These are phyloP conservation scores for Abrostola tripartita DNA, from an alignment of 2,888 invertebrate genomes.

Conservation along the genomic window DNA sequence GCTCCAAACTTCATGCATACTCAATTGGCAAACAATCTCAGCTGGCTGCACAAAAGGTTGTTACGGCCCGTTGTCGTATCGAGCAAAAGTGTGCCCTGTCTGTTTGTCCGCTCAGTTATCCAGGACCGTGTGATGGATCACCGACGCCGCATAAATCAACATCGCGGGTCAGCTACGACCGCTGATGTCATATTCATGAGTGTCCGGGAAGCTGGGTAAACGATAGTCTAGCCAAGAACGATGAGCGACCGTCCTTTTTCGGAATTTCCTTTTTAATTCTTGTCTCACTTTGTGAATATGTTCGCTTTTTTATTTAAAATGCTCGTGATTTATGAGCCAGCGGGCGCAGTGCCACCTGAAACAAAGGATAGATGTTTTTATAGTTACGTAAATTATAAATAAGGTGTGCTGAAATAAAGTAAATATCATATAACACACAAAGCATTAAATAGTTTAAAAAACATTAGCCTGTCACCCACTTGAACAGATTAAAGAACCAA, in stretches of 20 bases:
- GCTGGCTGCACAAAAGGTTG: conserved; percentile 59
- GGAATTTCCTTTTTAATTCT: conserved; percentile 71
- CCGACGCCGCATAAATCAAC: conserved; percentile 78
- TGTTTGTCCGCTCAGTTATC: conserved; percentile 61
- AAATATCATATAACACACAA: no score
- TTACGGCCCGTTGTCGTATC: conserved; percentile 56
- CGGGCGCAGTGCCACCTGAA: conserved; percentile 68
- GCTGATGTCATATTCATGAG: conserved; percentile 86
- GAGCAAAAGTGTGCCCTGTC: conserved; percentile 63
- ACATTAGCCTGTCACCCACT: not conserved
- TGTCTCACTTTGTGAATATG: conserved; percentile 61
- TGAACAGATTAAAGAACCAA: not conserved
- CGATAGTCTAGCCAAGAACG: conserved; percentile 65
- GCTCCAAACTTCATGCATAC: conserved; percentile 71
- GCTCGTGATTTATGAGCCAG: conserved; percentile 68
- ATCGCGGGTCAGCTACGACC: conserved; percentile 71
- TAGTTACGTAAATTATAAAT: conserved; percentile 38
- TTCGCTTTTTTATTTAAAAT: conserved; percentile 63
- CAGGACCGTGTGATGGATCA: conserved; percentile 76
- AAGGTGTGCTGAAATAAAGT: conserved; percentile 28
- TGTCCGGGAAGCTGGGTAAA: conserved; percentile 63
- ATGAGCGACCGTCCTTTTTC: conserved; percentile 65
- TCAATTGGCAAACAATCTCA: conserved; percentile 69
- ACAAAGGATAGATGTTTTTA: conserved; percentile 68
- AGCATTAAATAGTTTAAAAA: no score